A percentile compares a stretch with the other conserved stretches of the same genome.
phyloP scores from a whole-genome alignment of 1,140 invertebrate species.

The Druon quercuslanigerum region DNA sequence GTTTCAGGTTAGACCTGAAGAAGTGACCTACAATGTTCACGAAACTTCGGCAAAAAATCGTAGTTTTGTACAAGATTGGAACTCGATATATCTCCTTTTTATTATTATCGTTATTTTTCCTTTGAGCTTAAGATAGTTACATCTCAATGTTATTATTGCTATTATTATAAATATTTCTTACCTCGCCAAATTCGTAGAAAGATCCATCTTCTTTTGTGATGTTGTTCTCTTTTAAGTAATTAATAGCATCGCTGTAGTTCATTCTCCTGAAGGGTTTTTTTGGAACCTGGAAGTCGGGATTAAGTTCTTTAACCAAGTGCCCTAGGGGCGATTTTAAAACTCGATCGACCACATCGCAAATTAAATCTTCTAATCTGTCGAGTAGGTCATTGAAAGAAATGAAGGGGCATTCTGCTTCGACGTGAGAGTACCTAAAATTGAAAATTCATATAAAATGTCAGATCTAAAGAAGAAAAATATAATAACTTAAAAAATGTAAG shows the following conservation, averaged over 20 bases:
- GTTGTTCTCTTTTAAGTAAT: constrained; percentile 93
- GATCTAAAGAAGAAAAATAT: constrained; percentile 14
- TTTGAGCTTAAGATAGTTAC: no score
- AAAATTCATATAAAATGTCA: constrained; percentile 25
- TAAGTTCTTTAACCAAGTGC: constrained; percentile 90
- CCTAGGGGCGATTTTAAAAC: constrained; percentile 90
- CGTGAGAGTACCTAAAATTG: constrained; percentile 89
- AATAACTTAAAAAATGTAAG: constrained; percentile 8
- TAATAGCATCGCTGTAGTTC: constrained; percentile 95
- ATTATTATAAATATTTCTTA: constrained; percentile 67
- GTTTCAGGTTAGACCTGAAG: no score
- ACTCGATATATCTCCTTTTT: neutral
- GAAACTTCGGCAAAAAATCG: no score
- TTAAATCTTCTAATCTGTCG: constrained; percentile 93
- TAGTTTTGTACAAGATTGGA: no score
- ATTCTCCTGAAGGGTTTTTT: constrained; percentile 95
- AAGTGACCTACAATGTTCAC: no score
- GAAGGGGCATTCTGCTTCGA: constrained; percentile 98
- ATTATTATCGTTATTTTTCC: constrained; percentile 5
- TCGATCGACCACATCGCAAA: constrained; percentile 96
- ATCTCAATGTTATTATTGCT: neutral
- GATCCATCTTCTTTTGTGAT: constrained; percentile 98
- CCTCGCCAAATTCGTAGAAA: constrained; percentile 98
- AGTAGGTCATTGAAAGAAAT: constrained; percentile 95
- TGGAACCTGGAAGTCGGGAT: constrained; percentile 93